Evolutionary conservation across 2,888 invertebrate species (phyloP).

Genomic region (Odontothrips loti): DNA sequence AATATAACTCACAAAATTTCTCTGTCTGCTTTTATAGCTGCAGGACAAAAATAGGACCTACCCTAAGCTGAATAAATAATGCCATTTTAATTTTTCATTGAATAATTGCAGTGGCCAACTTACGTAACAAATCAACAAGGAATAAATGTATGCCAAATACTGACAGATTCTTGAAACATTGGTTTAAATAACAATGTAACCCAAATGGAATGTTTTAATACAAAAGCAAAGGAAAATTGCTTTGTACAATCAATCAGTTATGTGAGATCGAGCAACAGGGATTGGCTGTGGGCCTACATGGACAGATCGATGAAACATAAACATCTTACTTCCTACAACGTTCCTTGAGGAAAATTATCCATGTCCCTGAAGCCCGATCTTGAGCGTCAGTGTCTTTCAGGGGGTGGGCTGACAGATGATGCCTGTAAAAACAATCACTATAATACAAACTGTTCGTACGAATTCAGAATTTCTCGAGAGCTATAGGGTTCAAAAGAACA

Average conservation of each 20-base stretch:
- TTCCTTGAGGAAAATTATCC: background rate
- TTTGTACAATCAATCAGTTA: no score
- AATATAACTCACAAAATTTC: no score
- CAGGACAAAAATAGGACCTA: no score
- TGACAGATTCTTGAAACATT: no score
- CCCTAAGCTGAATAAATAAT: no score
- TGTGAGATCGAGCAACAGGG: conserved; percentile 4
- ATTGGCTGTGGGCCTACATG: conserved; percentile 2
- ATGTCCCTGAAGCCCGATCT: conserved; percentile 19
- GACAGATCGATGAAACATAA: background rate
- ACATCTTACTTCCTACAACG: conserved; percentile 6
- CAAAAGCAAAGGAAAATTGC: background rate
- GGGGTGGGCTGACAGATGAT: conserved; percentile 6
- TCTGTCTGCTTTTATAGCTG: no score
- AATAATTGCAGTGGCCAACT: no score
- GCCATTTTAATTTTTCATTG: no score
- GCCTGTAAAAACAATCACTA: conserved; percentile 7
- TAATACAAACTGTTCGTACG: background rate
- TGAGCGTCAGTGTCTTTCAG: conserved; percentile 17
- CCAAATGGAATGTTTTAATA: background rate
- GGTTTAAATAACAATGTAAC: background rate
- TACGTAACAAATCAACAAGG: no score
- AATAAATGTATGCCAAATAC: no score
- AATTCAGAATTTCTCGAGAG: background rate
- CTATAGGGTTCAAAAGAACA: no score